Conservation (phyloP, 2,888 invertebrate species). For the Lasioglossum oenotherae region DNA sequence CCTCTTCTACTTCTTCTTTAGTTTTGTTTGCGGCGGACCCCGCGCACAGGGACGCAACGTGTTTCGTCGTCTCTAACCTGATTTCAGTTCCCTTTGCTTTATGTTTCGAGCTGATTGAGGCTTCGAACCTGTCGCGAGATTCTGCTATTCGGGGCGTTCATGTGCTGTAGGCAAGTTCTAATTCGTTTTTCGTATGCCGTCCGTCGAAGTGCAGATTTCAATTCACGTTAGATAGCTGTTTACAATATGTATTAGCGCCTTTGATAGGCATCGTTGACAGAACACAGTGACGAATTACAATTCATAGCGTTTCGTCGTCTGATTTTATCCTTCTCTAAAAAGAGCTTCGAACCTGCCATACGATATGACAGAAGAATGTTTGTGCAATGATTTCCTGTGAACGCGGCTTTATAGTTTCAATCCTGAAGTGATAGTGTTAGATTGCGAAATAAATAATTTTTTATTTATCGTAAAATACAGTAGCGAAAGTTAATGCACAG, state of each 20-base stretch:
- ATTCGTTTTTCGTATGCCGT: background rate
- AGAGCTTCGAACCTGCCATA: no score
- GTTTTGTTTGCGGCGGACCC: conserved; percentile 1
- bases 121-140: background rate
- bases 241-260: background rate
- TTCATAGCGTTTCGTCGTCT: background rate
- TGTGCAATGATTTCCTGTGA: background rate
- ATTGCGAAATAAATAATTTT: no score
- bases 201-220: background rate
- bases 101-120: background rate
- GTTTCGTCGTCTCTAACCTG: background rate
- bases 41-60: background rate
- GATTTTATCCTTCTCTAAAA: background rate
- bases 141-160: background rate
- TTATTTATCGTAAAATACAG: background rate
- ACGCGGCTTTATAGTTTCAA: no score
- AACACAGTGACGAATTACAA: background rate
- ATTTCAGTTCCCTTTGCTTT: background rate
- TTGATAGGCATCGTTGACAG: background rate
- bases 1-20: background rate
- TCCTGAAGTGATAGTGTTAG: no score
- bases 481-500: background rate
- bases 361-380: background rate
- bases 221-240: background rate
- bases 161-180: background rate